Base-by-base conservation (phyloP, 2,113 vertebrate species). In the Onychorhynchus coronatus region DNA sequence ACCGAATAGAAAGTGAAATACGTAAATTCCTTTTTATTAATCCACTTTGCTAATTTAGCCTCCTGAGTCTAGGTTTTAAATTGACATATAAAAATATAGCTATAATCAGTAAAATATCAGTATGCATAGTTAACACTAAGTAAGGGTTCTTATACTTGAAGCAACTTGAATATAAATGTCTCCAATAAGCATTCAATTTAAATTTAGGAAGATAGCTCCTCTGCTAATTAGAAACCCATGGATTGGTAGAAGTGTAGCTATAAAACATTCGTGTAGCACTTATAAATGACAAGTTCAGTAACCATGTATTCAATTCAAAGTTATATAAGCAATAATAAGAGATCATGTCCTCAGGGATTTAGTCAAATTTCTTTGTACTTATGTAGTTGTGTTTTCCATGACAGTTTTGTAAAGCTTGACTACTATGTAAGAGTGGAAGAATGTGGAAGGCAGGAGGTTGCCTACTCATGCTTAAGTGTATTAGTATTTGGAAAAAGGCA, bases 171-270 rank as follows among this genome's bases (percentile, higher is more conserved):
- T 6, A 55, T 47, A 50, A 50, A 16, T 44, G 14, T 77, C 18
- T 76, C 16, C 46, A 81, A 56, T 50, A 63, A 46, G 7, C 16
- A 80, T 22, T 79, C 70, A 62, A 81, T 84, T 95, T 92, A 78
- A 62, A 85, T 87, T 92, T 85, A 75, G 35, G 72, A 88, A 85
- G 78, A 50, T 39, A 63, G 5, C 6, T 94, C 50, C 55, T 83
- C 37, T 91, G 61, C 18, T 96, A 95, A 94, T 94, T 85, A 94
- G 86, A 87, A 94, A 79, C 27, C n/a, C 33, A 46, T 27, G 61
- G 70, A 77, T 11, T 91, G 41, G 58, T 78, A 59, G 75, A 97
- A 94, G 12, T 70, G 23, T 63, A 85, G 27, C 46, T 94, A 95
- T 70, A 65, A 89, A 91, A 56, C 47, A 53, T 77, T 92, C 81